Evolutionary conservation across 2,888 invertebrate species (phyloP).

Genomic region (Coelinius sp.): DNA sequence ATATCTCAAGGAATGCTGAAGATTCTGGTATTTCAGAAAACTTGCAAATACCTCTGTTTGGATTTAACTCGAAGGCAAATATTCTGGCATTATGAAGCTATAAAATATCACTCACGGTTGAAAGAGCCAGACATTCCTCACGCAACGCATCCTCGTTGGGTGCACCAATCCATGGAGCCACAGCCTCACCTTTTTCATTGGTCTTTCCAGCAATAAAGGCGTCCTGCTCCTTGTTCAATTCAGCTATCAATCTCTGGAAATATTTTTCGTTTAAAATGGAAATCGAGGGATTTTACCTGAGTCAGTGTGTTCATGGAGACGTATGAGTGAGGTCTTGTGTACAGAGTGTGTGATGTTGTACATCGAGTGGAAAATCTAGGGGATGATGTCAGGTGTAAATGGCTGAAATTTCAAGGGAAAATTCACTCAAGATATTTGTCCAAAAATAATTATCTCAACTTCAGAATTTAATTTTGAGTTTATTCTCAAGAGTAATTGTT

Average conservation of each 20-base stretch:
- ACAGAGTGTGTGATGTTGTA: background rate
- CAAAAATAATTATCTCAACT: too few relatives aligned
- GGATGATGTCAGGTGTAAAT: too few relatives aligned
- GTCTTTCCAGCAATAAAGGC: slow-evolving; percentile 93
- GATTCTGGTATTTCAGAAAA: background rate
- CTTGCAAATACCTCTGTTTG: background rate
- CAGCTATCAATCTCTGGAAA: slow-evolving; percentile 92
- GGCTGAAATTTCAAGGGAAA: too few relatives aligned
- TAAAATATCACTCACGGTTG: slow-evolving; percentile 77
- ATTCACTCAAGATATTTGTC: too few relatives aligned
- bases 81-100: background rate
- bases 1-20: background rate
- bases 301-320: background rate
- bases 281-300: background rate
- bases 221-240: slow-evolving; percentile 97
- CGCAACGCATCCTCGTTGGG: slow-evolving; percentile 94
- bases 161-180: slow-evolving; percentile 96
- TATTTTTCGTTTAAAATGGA: background rate
- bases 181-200: slow-evolving; percentile 78
- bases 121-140: slow-evolving; percentile 94
- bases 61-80: background rate
- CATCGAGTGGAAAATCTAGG: background rate
- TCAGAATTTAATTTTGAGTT: too few relatives aligned
- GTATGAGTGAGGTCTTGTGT: background rate
- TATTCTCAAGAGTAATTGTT: background rate